Evolutionary conservation across 2,113 vertebrate genomes (phyloP).

Genomic region (Nesogale talazaci): DNA sequence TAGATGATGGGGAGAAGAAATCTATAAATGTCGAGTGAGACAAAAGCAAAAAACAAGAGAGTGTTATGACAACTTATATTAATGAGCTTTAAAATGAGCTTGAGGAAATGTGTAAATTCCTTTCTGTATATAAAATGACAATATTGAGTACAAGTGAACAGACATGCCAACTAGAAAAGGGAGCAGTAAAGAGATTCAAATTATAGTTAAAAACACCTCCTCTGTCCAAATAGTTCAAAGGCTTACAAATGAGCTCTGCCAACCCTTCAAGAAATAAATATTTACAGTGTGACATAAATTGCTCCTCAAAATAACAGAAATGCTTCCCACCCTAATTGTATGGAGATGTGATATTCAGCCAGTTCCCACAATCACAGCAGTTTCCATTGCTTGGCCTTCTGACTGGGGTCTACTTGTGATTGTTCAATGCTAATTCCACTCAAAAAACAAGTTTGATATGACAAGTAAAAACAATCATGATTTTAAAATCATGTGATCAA

Average conservation of each 20-base stretch:
- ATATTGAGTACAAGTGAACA: neutral
- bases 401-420: neutral
- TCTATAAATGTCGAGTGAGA: neutral
- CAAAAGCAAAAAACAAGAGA: neutral
- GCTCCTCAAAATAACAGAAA: neutral
- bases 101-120: neutral
- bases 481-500: neutral
- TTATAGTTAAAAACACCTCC: neutral
- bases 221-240: neutral
- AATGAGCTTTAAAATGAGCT: neutral
- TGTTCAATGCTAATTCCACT: neutral
- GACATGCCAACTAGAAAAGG: neutral
- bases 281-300: neutral
- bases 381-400: neutral
- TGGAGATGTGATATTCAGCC: neutral
- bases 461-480: neutral
- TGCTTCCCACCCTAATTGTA: neutral
- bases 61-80: neutral
- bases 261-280: neutral
- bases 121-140: neutral
- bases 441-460: neutral
- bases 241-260: neutral
- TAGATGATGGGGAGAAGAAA: neutral
- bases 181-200: neutral
- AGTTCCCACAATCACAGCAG: neutral